Evolutionary conservation across 2,888 invertebrate species (phyloP).

Genomic region (Coelinius sp.): DNA sequence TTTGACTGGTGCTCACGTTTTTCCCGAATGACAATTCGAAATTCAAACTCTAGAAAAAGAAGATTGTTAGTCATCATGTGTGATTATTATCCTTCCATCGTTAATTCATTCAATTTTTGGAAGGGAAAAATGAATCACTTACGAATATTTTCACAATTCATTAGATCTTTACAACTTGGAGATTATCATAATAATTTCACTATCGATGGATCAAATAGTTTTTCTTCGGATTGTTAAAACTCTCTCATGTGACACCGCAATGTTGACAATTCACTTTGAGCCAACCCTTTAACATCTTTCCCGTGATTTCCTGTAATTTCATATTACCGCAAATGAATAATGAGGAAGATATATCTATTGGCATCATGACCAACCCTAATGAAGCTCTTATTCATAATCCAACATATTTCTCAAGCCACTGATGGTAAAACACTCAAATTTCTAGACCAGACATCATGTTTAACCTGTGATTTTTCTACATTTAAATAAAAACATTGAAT

Average conservation of each 20-base stretch:
- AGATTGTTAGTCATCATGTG: background rate
- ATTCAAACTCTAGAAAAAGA: background rate
- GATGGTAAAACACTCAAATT: no score
- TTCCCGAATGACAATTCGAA: background rate
- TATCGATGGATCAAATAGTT: no score
- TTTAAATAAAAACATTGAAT: no score
- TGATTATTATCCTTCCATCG: background rate
- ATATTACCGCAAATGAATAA: background rate
- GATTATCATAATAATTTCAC: background rate
- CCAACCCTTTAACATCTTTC: background rate
- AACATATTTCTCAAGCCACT: no score
- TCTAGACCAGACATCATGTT: no score
- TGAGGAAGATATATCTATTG: no score
- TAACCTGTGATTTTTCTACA: no score
- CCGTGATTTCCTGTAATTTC: background rate
- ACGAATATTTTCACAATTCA: background rate
- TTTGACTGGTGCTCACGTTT: no score
- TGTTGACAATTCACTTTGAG: background rate
- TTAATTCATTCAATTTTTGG: background rate
- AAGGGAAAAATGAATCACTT: background rate
- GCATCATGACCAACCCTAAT: no score
- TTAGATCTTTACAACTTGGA: background rate
- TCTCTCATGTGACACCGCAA: background rate
- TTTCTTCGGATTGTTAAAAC: background rate
- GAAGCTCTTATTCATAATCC: no score